Base-by-base conservation (phyloP, 2,113 vertebrate genomes). In the Leptobrachium leishanense region DNA sequence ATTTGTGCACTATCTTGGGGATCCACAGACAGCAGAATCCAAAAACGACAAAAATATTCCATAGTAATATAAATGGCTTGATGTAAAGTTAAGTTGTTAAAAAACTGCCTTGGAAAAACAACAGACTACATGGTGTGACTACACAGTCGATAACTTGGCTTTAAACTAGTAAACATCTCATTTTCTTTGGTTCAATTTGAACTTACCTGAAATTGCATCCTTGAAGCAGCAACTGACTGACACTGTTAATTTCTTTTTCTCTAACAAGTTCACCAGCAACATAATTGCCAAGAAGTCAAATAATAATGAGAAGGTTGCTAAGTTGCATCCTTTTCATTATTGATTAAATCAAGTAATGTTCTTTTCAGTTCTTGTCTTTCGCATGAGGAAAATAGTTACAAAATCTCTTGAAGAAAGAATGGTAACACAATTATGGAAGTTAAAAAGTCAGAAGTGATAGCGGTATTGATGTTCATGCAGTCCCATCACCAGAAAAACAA, bases 121-220 rank as follows among this genome's bases (percentile, higher is more conserved):
- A 46, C 15, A 41, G 20, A 75, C 43, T n/a, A 41, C 10, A 67
- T 20, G 6, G 43, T 41, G 63, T 66, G 62, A 75, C 41, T 3
- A 75, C 31, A 39, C 63, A 40, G 46, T 75, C 74, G 41, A 66
- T 75, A 62, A 53, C 40, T 1, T 57, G 74, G 44, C n/a, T n/a
- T 75, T 46, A 64, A 66, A 54, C 74, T 67, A 53, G 41, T 66
- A 75, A 75, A 66, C 46, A 67, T 66, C 66, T 75, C 43, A 66
- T 53, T 67, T 44, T 13, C 63, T 66, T 42, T 39, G 46, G 44
- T 54, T 67, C 74, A 75, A 39, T 15, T 75, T 53, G 62, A 31
- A 39, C 40, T 8, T 41, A 57, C 7, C 10, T 42, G 39, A 59
- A 67, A 75, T 74, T 74, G 44, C 43, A 64, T 9, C 59, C n/a